phyloP scores from a whole-genome alignment of 2,888 invertebrate genomes.

The Meliscaeva auricollis region DNA sequence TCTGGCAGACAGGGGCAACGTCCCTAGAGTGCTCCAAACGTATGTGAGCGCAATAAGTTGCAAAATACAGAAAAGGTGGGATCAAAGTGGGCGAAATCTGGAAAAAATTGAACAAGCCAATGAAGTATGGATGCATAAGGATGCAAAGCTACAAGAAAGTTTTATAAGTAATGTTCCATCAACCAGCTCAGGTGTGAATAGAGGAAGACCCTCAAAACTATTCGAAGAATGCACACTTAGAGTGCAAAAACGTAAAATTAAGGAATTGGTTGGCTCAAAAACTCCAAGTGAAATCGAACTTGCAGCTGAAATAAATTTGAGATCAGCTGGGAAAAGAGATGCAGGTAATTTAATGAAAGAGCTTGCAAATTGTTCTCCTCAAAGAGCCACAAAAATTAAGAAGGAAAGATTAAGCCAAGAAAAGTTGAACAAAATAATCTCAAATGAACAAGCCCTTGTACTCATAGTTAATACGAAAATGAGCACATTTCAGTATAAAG shows the following conservation, averaged over 20 bases:
- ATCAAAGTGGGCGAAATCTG: conserved; percentile 25
- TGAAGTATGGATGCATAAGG: no score
- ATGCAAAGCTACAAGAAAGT: neutral
- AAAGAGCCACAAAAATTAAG: no score
- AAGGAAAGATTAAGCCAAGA: no score
- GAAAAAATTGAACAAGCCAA: no score
- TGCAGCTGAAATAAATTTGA: no score
- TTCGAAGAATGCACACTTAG: conserved; percentile 14
- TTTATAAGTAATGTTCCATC: neutral
- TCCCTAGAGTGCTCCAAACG: neutral
- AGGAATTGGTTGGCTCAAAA: conserved; percentile 2
- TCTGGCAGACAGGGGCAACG: neutral
- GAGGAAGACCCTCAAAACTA: conserved; percentile 15
- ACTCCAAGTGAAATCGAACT: conserved; percentile 38
- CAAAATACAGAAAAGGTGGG: conserved; percentile 11
- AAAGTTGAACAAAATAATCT: no score
- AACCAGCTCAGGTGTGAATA: conserved; percentile 6
- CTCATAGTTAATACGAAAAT: no score
- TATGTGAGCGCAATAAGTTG: conserved; percentile 16
- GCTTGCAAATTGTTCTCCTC: no score
- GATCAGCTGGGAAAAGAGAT: conserved; percentile 20
- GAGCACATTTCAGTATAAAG: no score
- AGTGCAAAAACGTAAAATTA: no score
- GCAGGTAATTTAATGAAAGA: neutral
- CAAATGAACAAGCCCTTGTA: no score